These are phyloP conservation scores for Condylura cristata DNA, from an alignment of 2,113 vertebrate species.

Conservation along the genomic window DNA sequence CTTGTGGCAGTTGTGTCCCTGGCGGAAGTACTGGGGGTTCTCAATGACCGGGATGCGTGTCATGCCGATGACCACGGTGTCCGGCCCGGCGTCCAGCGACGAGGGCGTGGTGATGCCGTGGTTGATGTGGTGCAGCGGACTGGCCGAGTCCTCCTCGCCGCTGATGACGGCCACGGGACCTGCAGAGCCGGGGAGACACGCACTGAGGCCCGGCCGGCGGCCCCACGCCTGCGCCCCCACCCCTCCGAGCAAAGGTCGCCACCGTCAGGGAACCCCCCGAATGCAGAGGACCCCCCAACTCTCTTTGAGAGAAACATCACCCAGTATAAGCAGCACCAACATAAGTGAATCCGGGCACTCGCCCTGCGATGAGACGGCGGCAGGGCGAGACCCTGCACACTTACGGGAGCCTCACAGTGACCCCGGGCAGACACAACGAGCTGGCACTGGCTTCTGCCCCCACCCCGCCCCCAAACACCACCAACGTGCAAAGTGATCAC, in stretches of 20 bases:
- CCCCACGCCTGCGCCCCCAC: too few relatives aligned
- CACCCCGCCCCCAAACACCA: too few relatives aligned
- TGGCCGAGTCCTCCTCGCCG: conserved; percentile 98
- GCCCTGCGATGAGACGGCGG: too few relatives aligned
- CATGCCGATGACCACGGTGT: conserved; percentile 98
- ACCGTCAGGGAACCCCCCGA: fast-evolving
- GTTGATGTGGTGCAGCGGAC: conserved; percentile 98
- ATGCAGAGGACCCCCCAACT: neutral
- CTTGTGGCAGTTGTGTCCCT: conserved; percentile 97
- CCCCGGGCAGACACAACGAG: too few relatives aligned
- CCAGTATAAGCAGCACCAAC: neutral
- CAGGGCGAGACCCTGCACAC: too few relatives aligned
- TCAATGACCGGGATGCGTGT: conserved; percentile 97
- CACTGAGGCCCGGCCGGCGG: neutral
- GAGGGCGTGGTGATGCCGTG: conserved; percentile 96
- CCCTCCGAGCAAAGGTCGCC: neutral
- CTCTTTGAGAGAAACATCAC: neutral
- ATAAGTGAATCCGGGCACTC: too few relatives aligned
- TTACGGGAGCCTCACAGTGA: too few relatives aligned
- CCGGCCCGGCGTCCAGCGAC: conserved; percentile 92
- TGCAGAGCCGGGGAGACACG: conserved; percentile 63
- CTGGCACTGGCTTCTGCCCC: too few relatives aligned
- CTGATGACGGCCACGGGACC: conserved; percentile 98
- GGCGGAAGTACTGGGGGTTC: conserved; percentile 98
- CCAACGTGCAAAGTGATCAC: too few relatives aligned